Base-by-base conservation (phyloP, 2,888 invertebrate genomes). In the Brachynemurus nebulosus region DNA sequence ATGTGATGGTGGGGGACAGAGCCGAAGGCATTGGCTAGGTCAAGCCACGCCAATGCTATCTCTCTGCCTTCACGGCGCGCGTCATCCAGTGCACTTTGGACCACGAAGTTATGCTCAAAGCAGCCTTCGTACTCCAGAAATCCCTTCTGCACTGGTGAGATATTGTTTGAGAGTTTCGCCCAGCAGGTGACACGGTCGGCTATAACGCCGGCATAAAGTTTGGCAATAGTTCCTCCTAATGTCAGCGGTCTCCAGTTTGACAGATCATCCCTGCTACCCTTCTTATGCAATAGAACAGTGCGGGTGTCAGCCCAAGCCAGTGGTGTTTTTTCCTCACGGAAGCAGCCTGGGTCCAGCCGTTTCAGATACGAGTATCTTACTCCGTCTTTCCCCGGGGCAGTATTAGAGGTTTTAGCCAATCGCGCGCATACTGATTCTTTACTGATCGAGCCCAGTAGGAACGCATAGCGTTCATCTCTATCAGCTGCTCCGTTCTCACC, bases 21-120 rank as follows among this genome's bases (percentile, higher is more conserved):
- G 0, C 57, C 58, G 47, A 64, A 62, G 1, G 64, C 63, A 23
- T 64, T 65, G 6, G 56, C 45, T 3, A 62, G 47, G 44, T 65
- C 61, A 34, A 64, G 46, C 58, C 59, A 63, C 3, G 59, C 57
- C 1, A 62, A 50, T 11, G 51, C 52, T 5, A 43, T 17, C 25
- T 42, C 39, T 17, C 37, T 30, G 9, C 23, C 20, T 3, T 35
- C 43, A 4, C 43, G 56, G 17, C 45, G 44, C 8, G 55, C 51
- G 34, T 55, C 55, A 2, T 48, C 47, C 1, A 57, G 46, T 20
- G 52, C 48, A 17, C 54, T 52, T 50, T 59, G 57, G n/a, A 60
- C 43, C 30, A 57, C 49, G 48, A 55, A 62, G 47, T 60, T 62
- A 46, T 61, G 59, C 46, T 62, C 60, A 3, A 53, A 48, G 25